These are phyloP conservation scores for Nasonia vitripennis DNA, from an alignment of 1,140 invertebrate species.

Conservation along the genomic window DNA sequence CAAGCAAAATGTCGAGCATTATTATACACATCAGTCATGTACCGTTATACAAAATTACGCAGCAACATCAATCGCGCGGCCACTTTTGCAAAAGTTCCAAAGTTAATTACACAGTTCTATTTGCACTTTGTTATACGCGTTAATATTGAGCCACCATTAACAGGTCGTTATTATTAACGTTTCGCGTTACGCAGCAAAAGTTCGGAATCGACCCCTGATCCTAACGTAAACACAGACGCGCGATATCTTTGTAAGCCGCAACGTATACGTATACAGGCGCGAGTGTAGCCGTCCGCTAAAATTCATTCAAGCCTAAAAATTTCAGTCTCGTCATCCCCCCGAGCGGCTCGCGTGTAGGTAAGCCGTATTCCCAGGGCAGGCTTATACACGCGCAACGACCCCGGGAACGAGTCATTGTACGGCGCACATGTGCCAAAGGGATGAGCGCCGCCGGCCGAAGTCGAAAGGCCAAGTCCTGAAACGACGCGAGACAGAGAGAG, in stretches of 20 bases:
- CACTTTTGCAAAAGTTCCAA: neutral
- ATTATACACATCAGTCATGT: too few species aligned
- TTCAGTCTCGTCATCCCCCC: neutral
- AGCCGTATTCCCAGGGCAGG: conserved; percentile 10
- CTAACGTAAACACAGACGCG: too few species aligned
- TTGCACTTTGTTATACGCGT: neutral
- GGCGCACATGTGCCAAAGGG: conserved; percentile 21
- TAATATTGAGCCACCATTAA: too few species aligned
- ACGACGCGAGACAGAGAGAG: neutral
- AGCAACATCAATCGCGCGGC: neutral
- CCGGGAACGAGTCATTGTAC: conserved; percentile 10
- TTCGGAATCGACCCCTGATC: too few species aligned
- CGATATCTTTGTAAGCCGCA: too few species aligned
- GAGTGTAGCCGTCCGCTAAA: neutral
- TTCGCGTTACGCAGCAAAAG: too few species aligned
- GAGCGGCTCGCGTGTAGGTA: neutral
- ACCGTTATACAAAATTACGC: neutral
- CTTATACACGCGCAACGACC: neutral
- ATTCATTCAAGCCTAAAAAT: conserved; percentile 16
- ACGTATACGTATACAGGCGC: too few species aligned
- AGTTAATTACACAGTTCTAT: neutral
- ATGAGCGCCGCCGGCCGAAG: conserved; percentile 18
- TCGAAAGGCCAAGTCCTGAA: conserved; percentile 13
- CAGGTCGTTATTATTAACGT: too few species aligned
- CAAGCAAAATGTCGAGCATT: too few species aligned